Evolutionary conservation across 2,888 invertebrate species (phyloP).

Genomic region (Metallyticus violacea): DNA sequence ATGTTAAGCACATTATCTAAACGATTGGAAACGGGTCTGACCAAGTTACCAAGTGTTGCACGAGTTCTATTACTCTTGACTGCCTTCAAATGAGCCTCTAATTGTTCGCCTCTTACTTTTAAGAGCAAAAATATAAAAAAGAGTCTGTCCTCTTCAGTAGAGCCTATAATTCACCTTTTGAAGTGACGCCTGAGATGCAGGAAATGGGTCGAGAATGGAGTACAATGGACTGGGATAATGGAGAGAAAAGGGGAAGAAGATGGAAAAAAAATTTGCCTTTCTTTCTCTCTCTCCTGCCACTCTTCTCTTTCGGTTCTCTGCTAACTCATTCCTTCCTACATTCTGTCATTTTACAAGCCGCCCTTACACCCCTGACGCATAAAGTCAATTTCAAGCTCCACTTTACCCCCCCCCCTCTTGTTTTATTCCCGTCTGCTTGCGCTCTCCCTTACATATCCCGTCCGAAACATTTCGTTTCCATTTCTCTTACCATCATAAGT

Average conservation of each 20-base stretch:
- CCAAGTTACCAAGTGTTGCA: no score
- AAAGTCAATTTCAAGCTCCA: conserved; percentile 16
- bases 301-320: not conserved
- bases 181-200: not conserved
- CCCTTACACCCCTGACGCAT: not conserved
- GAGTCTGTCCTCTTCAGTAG: not conserved
- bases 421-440: not conserved
- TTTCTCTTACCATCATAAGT: not conserved
- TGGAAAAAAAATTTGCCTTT: conserved; percentile 28
- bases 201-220: conserved; percentile 3
- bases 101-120: not conserved
- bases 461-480: not conserved
- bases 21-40: no score
- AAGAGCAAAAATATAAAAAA: not conserved
- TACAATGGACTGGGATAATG: conserved; percentile 13
- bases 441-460: not conserved
- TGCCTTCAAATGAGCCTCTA: not conserved
- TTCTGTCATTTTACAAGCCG: not conserved
- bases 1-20: no score
- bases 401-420: not conserved
- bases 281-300: not conserved
- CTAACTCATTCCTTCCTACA: no score
- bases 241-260: conserved; percentile 1
- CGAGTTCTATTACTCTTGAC: not conserved
- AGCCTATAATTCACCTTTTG: conserved; percentile 13